A percentile compares a stretch with the other conserved stretches of the same genome.
Conservation (phyloP, 2,797 vertebrate genomes). For the Gambusia yucatana region DNA sequence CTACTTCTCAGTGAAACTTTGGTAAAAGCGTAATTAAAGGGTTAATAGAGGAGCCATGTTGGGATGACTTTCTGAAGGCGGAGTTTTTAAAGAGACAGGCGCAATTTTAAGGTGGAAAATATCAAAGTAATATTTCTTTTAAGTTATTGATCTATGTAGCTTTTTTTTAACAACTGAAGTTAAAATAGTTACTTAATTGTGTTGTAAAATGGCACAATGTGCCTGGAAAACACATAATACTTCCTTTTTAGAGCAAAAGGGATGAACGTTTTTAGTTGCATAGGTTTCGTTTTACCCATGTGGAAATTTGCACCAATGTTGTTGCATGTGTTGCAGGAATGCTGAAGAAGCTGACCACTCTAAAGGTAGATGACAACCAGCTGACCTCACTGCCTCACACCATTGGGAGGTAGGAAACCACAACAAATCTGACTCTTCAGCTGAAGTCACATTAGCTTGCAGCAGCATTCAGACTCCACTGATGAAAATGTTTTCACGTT, state of each 20-base stretch:
- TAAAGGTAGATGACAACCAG: conserved; percentile 99
- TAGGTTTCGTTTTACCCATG: not conserved
- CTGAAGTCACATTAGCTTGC: not conserved
- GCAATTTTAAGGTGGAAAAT: too few relatives aligned
- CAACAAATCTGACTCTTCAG: not conserved
- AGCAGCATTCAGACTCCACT: not conserved
- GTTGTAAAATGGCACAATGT: too few relatives aligned
- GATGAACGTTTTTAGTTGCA: not conserved
- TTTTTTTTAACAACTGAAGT: too few relatives aligned
- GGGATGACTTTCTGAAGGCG: too few relatives aligned
- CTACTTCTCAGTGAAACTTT: too few relatives aligned
- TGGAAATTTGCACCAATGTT: conserved; percentile 10
- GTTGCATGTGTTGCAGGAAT: conserved; percentile 81
- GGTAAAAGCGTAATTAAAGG: too few relatives aligned
- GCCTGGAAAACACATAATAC: too few relatives aligned
- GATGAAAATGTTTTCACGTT: not conserved
- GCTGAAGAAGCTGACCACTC: conserved; percentile 95
- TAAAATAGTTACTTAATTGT: too few relatives aligned
- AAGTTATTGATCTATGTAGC: too few relatives aligned
- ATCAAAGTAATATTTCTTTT: too few relatives aligned
- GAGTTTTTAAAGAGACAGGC: too few relatives aligned
- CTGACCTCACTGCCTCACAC: conserved; percentile 95
- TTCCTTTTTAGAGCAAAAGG: not conserved
- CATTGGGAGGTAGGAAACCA: conserved; percentile 93
- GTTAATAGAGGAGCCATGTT: too few relatives aligned